phyloP scores from a whole-genome alignment of 2,113 vertebrate genomes.

The Psettodes erumei region DNA sequence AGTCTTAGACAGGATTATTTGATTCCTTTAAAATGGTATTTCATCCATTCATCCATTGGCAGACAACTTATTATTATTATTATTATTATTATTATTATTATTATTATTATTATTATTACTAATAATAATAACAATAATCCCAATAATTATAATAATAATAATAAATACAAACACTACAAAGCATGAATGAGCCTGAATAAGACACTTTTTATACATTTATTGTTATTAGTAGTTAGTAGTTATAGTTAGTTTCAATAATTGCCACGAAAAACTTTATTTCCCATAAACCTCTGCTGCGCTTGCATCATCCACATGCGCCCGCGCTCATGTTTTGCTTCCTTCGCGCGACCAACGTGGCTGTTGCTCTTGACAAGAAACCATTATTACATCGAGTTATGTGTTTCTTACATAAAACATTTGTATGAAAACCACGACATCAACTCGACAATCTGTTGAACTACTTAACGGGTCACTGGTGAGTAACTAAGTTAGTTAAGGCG shows the following conservation, averaged over 20 bases:
- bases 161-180: no score
- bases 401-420: neutral
- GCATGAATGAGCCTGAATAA: no score
- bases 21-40: no score
- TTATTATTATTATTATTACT: neutral
- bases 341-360: constrained; percentile 66
- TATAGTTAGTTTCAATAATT: neutral
- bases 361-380: neutral
- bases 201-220: no score
- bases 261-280: constrained; percentile 36
- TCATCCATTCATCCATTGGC: no score
- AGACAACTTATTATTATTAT: neutral
- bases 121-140: neutral
- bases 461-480: neutral
- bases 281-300: neutral
- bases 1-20: no score
- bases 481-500: neutral
- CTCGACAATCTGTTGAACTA: neutral
- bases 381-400: neutral
- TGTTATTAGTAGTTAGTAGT: no score
- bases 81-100: neutral
- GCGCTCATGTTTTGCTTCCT: constrained; percentile 60
- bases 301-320: constrained; percentile 63
- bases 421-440: neutral
- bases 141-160: no score